Base-by-base conservation (phyloP, 2,888 invertebrate genomes). In the Muscina levida region DNA sequence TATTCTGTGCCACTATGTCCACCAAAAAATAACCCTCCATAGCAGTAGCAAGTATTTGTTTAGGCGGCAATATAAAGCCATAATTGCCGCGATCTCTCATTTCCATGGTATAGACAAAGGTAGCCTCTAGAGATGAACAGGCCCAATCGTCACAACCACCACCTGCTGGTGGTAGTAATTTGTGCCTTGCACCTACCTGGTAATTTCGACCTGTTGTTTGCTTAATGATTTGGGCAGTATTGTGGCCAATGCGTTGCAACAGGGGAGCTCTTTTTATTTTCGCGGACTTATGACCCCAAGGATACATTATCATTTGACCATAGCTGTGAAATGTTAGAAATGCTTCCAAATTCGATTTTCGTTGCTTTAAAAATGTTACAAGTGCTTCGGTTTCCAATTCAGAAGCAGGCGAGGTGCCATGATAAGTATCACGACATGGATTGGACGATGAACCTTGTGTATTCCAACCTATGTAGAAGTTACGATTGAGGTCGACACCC, bases 391-490 rank as follows among this genome's bases (percentile, higher is more conserved):
- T 95, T 91, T 97, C 97, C 0, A 95, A 94, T 89, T 97, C 97
- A 0, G 97, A 97, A 87, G 95, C 96, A 0, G 96, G 92, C 22
- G 92, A 90, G 0, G 92, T 88, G 2, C 97, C 97, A 53, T 95
- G 93, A 86, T 92, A 97, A 51, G 94, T 95, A 84, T 97, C 95
- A 57, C 93, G 93, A 85, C 97, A 97, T 0, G 96, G 95, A 84
- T 89, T 85, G 19, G 85, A 80, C 17, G 89, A 88, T 13, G 89
- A 88, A 84, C 96, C 94, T 53, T 92, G 93, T 11, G 96, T 94
- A 19, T 94, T 95, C 96, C 97, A 97, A 71, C 95, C 93, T 84
- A 95, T 95, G 92, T 95, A 95, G 88, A 95, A 97, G 89, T 97
- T 97, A 79, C 97, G 93, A 88, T 96, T 96, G 8, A 96, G 92